Conservation (phyloP, 1,140 invertebrate species). For the Chelonus insularis region DNA sequence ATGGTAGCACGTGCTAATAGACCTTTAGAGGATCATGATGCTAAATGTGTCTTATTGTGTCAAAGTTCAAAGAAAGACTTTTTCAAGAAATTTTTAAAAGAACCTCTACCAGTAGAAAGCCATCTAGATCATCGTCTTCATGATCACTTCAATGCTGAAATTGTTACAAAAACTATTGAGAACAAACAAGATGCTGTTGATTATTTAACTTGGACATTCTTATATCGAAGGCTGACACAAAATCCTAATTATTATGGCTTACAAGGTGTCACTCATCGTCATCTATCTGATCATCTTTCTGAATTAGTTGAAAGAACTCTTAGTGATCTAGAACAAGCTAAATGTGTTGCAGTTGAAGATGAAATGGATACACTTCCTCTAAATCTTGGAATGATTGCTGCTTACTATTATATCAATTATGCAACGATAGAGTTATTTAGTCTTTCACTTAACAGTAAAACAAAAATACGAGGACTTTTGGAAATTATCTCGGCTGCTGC, state of each 20-base stretch:
- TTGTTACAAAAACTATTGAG: constrained; percentile 99
- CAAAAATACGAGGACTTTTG: constrained; percentile 93
- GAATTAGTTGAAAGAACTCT: constrained; percentile 97
- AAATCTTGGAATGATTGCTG: constrained; percentile 99
- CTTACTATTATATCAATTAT: constrained; percentile 99
- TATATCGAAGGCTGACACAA: constrained; percentile 95
- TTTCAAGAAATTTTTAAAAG: constrained; percentile 98
- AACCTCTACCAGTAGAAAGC: constrained; percentile 96
- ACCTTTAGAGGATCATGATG: constrained; percentile 88
- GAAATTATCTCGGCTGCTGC: constrained; percentile 98
- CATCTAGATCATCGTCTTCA: constrained; percentile 96
- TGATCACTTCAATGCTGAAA: constrained; percentile 99
- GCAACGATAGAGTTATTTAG: constrained; percentile 99
- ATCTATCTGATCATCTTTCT: constrained; percentile 97
- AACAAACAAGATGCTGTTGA: constrained; percentile 99
- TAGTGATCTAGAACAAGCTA: constrained; percentile 93
- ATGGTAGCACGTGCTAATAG: constrained; percentile 94
- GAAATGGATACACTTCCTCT: constrained; percentile 96
- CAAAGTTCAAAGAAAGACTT: constrained; percentile 98
- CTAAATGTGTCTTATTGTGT: constrained; percentile 96
- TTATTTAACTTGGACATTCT: constrained; percentile 99
- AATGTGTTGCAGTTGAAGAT: constrained; percentile 97
- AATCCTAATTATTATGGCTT: constrained; percentile 99
- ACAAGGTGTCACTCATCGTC: constrained; percentile 93
- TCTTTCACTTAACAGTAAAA: constrained; percentile 94